A percentile compares a stretch with the other conserved stretches of the same genome.
Conservation (phyloP, 1,140 invertebrate species). For the Lucilia cuprina region DNA sequence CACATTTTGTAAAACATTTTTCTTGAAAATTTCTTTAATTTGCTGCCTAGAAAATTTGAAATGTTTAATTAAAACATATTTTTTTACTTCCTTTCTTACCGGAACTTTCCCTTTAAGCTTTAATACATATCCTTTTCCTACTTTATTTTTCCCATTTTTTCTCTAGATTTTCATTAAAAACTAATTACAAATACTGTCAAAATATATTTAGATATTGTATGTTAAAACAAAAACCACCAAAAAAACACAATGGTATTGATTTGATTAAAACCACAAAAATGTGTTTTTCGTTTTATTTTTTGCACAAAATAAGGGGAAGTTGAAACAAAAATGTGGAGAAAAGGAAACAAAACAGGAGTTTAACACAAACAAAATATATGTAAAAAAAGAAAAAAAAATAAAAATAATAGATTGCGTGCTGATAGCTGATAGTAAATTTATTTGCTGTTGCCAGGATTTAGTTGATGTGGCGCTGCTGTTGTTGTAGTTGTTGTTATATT, state of each 20-base stretch:
- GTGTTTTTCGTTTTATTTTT: neutral
- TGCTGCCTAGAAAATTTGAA: too few relatives aligned
- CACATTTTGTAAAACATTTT: too few relatives aligned
- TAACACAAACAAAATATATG: neutral
- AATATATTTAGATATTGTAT: neutral
- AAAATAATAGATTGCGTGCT: constrained; percentile 28
- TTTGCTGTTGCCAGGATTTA: neutral
- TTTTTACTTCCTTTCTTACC: too few relatives aligned
- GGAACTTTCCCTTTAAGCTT: neutral
- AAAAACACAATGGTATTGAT: neutral
- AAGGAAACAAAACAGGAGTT: neutral
- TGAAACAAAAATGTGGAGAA: neutral
- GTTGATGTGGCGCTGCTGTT: neutral
- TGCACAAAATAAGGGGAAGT: neutral
- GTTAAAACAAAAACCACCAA: neutral
- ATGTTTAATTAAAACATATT: too few relatives aligned
- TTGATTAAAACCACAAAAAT: constrained; percentile 1
- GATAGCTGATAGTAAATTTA: constrained; percentile 27
- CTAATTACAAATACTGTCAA: neutral
- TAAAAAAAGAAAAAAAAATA: neutral
- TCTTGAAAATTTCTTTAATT: too few relatives aligned
- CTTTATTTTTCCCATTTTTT: neutral
- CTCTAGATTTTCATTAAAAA: neutral
- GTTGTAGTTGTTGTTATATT: neutral
- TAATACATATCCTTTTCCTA: neutral